Base-by-base conservation (phyloP, 2,797 vertebrate species). In the Chelon labrosus region DNA sequence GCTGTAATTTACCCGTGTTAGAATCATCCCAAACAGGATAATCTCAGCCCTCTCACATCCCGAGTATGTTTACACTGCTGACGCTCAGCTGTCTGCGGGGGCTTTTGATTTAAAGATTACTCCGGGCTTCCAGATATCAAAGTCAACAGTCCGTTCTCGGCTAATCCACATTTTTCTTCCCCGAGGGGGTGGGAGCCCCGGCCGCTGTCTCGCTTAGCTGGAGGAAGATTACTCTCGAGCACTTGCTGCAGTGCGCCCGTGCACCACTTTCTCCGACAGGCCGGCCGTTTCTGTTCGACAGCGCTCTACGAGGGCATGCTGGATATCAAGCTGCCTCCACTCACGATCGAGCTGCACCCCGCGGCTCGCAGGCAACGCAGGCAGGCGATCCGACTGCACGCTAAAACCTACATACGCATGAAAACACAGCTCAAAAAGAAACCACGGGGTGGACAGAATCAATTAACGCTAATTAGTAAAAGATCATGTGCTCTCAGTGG, bases 41-140 rank as follows among this genome's bases (percentile, higher is more conserved):
- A 93, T 91, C 90, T 87, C 51, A 65, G 85, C 63, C 71, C 75
- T 79, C 71, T 79, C 77, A 85, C 85, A 79, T 80, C 56, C 78
- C 46, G 75, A 85, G 84, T 80, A 63, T 92, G 87, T 93, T 93
- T 92, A 92, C 89, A 89, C 83, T 68, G 64, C 66, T 6, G 59
- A 77, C 75, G 82, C 64, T 87, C 84, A 68, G 82, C 84, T 85
- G 63, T 70, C 85, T 71, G 35, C 11, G 7, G 83, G 85, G 83
- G 85, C 80, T 85, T 90, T 89, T 90, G 90, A 91, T 90, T 91
- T 87, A 82, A 91, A 92, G 91, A 92, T 92, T 90, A 89, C 77
- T 66, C 52, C 13, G 70, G 64, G 83, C 78, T 86, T 83, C 62
- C 60, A 82, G 70, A 88, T 82, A 91, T 92, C 81, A 89, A 89